Evolutionary conservation across 2,113 vertebrate species (phyloP), one percentile per base, ranked within the genome.

Genomic region (Delphinapterus leucas): DNA sequence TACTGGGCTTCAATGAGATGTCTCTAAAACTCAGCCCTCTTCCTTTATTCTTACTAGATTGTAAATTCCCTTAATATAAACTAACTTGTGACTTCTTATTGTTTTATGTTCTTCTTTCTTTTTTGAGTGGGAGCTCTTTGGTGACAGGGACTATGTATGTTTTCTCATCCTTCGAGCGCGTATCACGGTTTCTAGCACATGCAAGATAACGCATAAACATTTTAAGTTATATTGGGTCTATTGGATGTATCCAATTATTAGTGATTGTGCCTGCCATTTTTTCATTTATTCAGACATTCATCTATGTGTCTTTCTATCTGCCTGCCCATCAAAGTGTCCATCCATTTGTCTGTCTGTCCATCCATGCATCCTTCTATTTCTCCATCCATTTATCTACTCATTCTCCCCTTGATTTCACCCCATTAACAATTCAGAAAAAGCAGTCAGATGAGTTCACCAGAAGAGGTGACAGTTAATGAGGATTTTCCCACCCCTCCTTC

Each of bases 381-480:
- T 0, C 49, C 68, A 60, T 28, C 60, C 60, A 26, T 33, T 67
- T 36, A 49, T 28, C 41, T n/a, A 63, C 7, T 12, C 38, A 23
- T 58, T 77, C 2, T 25, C 38, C 17, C 38, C 47, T 1, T 55
- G 28, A 73, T 77, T 28, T 79, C 49, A 73, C 47, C 41, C 55
- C 38, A 38, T 91, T 89, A 86, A 47, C 15, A 85, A 73, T 95
- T 44, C 86, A 44, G 74, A 89, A 11, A 93, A 89, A 96, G 49
- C 21, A 80, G 76, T n/a, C 10, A 38, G n/a, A 86, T 5, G 28
- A 63, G 47, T 23, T 92, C 58, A 55, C 26, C 33, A 12, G 47
- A 36, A 83, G 26, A 84, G 11, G n/a, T 28, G 33, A 61, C 28
- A 73, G 17, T 8, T 82, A 70, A 33, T 58, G 28, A 91, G 41